Evolutionary conservation across 1,140 invertebrate species (phyloP).

Genomic region (Acyrthosiphon pisum): DNA sequence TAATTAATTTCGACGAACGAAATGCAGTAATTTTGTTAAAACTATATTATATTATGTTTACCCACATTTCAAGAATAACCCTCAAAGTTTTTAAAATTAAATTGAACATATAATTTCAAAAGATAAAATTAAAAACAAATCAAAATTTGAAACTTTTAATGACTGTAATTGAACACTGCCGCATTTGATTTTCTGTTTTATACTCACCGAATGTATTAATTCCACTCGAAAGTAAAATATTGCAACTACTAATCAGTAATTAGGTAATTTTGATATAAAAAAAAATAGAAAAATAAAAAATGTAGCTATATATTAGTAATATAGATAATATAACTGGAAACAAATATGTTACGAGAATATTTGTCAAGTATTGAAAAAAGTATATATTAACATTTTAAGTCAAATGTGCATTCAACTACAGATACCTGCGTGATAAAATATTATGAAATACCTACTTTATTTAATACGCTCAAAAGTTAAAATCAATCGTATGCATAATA

Average conservation of each 20-base stretch:
- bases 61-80: background rate
- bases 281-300: no score
- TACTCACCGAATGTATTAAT: background rate
- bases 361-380: background rate
- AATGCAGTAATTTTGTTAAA: background rate
- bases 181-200: background rate
- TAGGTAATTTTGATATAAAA: background rate
- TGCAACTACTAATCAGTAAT: background rate
- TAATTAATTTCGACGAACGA: background rate
- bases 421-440: background rate
- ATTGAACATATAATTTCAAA: background rate
- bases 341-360: background rate
- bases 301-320: no score
- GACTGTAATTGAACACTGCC: background rate
- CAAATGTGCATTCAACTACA: background rate
- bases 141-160: constrained; percentile 1
- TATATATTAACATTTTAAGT: background rate
- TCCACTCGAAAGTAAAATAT: background rate
- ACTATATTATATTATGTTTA: background rate
- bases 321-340: background rate
- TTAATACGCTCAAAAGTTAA: background rate
- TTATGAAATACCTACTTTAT: background rate
- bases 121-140: background rate
- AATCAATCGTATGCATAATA: background rate
- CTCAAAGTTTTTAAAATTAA: background rate